These are phyloP conservation scores for Labeo rohita DNA, from an alignment of 2,113 vertebrate species.

Conservation along the genomic window DNA sequence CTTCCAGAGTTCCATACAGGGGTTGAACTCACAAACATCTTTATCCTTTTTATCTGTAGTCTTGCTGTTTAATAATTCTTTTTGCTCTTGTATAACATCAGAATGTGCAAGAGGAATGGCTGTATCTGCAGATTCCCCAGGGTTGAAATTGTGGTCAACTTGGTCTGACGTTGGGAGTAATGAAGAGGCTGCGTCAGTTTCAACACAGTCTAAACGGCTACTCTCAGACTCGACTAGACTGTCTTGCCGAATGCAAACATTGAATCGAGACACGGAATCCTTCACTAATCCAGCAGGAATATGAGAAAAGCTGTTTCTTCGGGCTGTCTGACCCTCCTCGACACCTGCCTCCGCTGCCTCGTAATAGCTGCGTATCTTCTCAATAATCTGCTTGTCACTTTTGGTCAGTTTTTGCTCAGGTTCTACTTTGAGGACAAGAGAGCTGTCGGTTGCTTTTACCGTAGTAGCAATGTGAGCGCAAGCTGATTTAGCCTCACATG, in stretches of 20 bases:
- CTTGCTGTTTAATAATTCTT: slow-evolving; percentile 14
- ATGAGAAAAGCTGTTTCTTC: slow-evolving; percentile 73
- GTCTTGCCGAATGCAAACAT: slow-evolving; percentile 59
- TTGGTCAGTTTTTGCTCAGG: slow-evolving; percentile 52
- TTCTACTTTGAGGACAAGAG: slow-evolving; percentile 41
- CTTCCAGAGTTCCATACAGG: slow-evolving; percentile 77
- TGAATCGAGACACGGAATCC: slow-evolving; percentile 74
- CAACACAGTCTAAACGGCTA: slow-evolving; percentile 5
- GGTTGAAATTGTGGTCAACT: background rate
- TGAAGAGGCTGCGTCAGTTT: slow-evolving; percentile 11
- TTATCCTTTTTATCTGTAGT: background rate
- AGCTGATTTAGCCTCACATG: background rate
- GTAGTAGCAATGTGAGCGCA: background rate
- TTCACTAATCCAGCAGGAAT: slow-evolving; percentile 77
- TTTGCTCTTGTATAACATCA: slow-evolving; percentile 14
- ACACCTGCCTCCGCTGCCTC: slow-evolving; percentile 70
- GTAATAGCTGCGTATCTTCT: slow-evolving; percentile 82
- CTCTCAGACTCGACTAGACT: slow-evolving; percentile 56
- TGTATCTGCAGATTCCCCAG: background rate
- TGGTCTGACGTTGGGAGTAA: background rate
- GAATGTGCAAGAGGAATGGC: background rate
- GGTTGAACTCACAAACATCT: slow-evolving; percentile 63
- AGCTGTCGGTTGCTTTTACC: background rate
- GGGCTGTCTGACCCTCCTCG: slow-evolving; percentile 26
- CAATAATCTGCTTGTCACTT: slow-evolving; percentile 77